phyloP scores from a whole-genome alignment of 2,888 invertebrate genomes.

The Yponomeuta plumbellus region DNA sequence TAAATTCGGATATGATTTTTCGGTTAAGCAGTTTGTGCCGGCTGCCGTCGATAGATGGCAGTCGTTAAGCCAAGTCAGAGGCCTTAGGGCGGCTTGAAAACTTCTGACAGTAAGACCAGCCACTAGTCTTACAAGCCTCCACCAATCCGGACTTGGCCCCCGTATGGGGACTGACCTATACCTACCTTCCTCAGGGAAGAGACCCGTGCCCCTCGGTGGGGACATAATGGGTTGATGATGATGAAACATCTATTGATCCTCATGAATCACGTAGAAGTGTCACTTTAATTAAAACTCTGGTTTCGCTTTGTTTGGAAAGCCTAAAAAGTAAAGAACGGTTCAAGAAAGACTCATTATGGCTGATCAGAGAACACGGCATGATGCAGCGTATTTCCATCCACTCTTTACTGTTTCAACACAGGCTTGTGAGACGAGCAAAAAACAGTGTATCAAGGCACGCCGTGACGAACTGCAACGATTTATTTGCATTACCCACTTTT shows the following conservation, averaged over 20 bases:
- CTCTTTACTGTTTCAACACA: constrained; percentile 2
- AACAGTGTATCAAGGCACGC: background rate
- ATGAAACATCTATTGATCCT: constrained; percentile 38
- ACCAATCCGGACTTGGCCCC: too few species aligned
- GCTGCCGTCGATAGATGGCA: too few species aligned
- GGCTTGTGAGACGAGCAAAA: constrained; percentile 4
- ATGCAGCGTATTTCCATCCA: constrained; percentile 35
- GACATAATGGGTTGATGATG: too few species aligned
- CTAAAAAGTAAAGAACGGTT: constrained; percentile 53
- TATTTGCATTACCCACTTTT: background rate
- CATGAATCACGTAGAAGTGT: constrained; percentile 65
- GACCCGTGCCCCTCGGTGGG: too few species aligned
- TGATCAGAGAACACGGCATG: constrained; percentile 51
- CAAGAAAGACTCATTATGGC: constrained; percentile 47
- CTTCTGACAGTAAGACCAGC: too few species aligned
- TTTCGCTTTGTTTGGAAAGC: constrained; percentile 55
- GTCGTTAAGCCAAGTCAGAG: too few species aligned
- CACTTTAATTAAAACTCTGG: constrained; percentile 70
- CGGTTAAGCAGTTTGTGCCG: too few species aligned
- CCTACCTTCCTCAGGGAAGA: too few species aligned
- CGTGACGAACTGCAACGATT: background rate
- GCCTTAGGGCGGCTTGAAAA: too few species aligned
- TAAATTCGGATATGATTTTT: too few species aligned
- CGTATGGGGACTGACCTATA: too few species aligned
- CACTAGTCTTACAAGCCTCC: too few species aligned